Conservation (phyloP, 2,888 invertebrate species). For the Noctuana brunneofusca region DNA sequence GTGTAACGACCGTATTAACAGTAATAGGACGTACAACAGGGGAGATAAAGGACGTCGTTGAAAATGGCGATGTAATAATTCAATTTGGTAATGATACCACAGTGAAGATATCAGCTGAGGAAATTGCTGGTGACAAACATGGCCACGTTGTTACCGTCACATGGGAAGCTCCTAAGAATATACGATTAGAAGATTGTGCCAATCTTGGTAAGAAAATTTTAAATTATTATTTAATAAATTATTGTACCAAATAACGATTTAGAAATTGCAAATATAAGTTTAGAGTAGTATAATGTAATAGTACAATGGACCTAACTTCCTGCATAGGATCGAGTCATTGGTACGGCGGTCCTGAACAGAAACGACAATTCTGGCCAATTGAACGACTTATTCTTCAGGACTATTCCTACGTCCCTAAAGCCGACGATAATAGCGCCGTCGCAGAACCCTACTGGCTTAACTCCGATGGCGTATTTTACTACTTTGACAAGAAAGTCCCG, state of each 20-base stretch:
- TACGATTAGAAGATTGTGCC: conserved; percentile 62
- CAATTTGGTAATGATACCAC: conserved; percentile 63
- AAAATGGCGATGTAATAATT: conserved; percentile 61
- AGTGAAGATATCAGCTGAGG: conserved; percentile 58
- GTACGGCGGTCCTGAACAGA: conserved; percentile 85
- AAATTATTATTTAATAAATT: no score
- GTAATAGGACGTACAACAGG: conserved; percentile 66
- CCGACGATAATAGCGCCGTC: conserved; percentile 80
- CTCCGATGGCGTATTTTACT: conserved; percentile 85
- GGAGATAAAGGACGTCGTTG: conserved; percentile 57
- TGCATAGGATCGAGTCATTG: conserved; percentile 73
- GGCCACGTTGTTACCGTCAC: conserved; percentile 61
- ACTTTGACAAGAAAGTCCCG: conserved; percentile 84
- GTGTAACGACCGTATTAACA: conserved; percentile 57
- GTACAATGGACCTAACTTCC: no score
- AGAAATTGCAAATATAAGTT: neutral
- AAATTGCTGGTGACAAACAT: conserved; percentile 47
- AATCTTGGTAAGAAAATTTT: conserved; percentile 58
- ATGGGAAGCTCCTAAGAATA: conserved; percentile 61
- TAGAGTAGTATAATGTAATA: no score
- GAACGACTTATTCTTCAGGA: conserved; percentile 76
- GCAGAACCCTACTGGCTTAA: conserved; percentile 87
- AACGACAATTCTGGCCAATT: conserved; percentile 84
- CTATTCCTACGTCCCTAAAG: conserved; percentile 83
- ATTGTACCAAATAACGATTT: no score